Evolutionary conservation across 2,888 invertebrate genomes (phyloP).

Genomic region (Endotricha flammealis): DNA sequence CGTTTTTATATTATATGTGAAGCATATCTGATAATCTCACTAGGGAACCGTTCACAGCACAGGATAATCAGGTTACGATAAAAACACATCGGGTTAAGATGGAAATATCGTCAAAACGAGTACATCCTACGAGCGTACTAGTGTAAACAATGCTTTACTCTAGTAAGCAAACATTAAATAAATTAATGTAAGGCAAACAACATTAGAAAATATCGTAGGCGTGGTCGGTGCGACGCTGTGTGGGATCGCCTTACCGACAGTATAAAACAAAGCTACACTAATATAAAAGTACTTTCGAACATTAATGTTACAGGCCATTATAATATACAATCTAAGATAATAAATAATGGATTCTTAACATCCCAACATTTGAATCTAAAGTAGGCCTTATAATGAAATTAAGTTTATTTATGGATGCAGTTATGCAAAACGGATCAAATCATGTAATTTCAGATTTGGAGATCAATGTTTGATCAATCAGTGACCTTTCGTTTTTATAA

Average conservation of each 20-base stretch:
- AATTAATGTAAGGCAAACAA: constrained; percentile 37
- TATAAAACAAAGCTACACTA: constrained; percentile 3
- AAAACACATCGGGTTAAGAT: too few species aligned
- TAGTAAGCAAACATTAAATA: constrained; percentile 25
- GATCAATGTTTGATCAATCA: too few species aligned
- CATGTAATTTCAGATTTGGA: too few species aligned
- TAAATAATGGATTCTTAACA: constrained; percentile 2
- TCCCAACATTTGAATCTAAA: constrained; percentile 3
- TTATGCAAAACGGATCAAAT: too few species aligned
- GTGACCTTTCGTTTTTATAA: too few species aligned
- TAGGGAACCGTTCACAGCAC: too few species aligned
- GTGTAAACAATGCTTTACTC: constrained; percentile 11
- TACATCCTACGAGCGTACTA: too few species aligned
- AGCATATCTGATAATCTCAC: too few species aligned
- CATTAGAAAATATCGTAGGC: constrained; percentile 32
- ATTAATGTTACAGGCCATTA: neutral
- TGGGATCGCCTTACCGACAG: constrained; percentile 16
- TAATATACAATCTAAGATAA: constrained; percentile 2
- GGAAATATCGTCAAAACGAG: constrained; percentile 2
- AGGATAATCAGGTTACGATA: too few species aligned
- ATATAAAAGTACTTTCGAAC: constrained; percentile 1
- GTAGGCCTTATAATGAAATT: too few species aligned
- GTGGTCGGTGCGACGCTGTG: constrained; percentile 23
- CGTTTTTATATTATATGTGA: too few species aligned
- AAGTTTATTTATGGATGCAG: too few species aligned